Conservation (phyloP, 2,888 invertebrate genomes). For the Hypomecis atomaria region DNA sequence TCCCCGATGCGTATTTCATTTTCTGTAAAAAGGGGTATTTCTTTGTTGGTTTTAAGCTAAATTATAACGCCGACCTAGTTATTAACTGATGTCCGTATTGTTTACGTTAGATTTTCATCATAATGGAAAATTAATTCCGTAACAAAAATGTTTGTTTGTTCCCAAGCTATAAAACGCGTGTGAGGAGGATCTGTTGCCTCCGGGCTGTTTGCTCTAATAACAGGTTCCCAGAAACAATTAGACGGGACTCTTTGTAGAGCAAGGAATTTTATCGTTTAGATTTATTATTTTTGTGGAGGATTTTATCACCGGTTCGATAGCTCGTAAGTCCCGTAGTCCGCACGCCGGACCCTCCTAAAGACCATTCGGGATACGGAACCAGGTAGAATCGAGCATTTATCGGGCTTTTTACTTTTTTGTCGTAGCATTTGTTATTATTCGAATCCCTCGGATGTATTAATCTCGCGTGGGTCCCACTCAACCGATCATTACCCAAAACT, state of each 20-base stretch:
- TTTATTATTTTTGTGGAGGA: slow-evolving; percentile 81
- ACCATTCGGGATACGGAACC: slow-evolving; percentile 57
- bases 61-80: slow-evolving; percentile 47
- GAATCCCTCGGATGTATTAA: slow-evolving; percentile 81
- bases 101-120: slow-evolving; percentile 54
- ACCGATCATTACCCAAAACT: slow-evolving; percentile 82
- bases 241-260: slow-evolving; percentile 70
- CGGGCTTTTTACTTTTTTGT: slow-evolving; percentile 81
- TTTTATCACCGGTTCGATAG: slow-evolving; percentile 73
- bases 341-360: slow-evolving; percentile 51
- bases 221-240: slow-evolving; percentile 77
- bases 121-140: slow-evolving; percentile 41
- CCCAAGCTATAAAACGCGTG: slow-evolving; percentile 45
- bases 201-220: slow-evolving; percentile 71
- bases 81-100: slow-evolving; percentile 44
- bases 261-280: slow-evolving; percentile 77
- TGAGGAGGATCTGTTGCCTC: slow-evolving; percentile 48
- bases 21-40: slow-evolving; percentile 43
- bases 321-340: slow-evolving; percentile 42
- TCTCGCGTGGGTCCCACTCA: slow-evolving; percentile 75
- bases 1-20: slow-evolving; percentile 52
- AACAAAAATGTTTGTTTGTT: slow-evolving; percentile 55
- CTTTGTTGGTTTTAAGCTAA: slow-evolving; percentile 38
- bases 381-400: slow-evolving; percentile 79
- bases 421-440: slow-evolving; percentile 76